Evolutionary conservation across 2,888 invertebrate genomes (phyloP).

Genomic region (Drosophila pseudotakahashii): DNA sequence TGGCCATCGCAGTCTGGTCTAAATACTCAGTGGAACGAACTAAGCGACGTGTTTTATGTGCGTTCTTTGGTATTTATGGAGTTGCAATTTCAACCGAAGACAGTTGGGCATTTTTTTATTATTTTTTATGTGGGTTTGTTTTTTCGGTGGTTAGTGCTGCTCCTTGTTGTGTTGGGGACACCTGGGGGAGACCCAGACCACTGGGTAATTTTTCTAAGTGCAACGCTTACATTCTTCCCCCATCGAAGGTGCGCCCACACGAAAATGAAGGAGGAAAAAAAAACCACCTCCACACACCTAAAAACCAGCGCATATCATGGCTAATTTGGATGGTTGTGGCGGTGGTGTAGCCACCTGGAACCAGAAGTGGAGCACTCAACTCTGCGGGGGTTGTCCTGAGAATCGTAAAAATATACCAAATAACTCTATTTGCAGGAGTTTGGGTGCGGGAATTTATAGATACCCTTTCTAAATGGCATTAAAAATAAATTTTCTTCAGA

Average conservation of each 20-base stretch:
- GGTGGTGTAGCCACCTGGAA: conserved; percentile 52
- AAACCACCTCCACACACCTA: conserved; percentile 19
- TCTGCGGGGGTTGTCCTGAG: conserved; percentile 35
- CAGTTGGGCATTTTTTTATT: conserved; percentile 32
- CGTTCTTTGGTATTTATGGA: conserved; percentile 60
- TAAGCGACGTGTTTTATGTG: conserved; percentile 55
- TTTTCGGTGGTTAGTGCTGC: conserved; percentile 12
- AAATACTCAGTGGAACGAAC: conserved; percentile 41
- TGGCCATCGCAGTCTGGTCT: conserved; percentile 34
- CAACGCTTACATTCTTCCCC: conserved; percentile 37
- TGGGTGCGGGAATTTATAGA: background rate
- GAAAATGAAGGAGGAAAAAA: background rate
- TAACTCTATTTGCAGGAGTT: background rate
- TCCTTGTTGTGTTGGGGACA: conserved; percentile 20
- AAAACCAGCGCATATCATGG: conserved; percentile 45
- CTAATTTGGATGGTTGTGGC: conserved; percentile 52
- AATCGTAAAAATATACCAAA: conserved; percentile 7
- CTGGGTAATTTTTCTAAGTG: conserved; percentile 55
- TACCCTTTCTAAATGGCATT: background rate
- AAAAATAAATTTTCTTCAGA: too few species aligned
- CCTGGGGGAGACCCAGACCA: conserved; percentile 24
- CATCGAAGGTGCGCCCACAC: conserved; percentile 65
- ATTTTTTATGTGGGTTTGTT: background rate
- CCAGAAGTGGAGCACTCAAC: conserved; percentile 51
- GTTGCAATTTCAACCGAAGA: conserved; percentile 62